Conservation (phyloP, 2,797 vertebrate species). For the Cottoperca gobio region DNA sequence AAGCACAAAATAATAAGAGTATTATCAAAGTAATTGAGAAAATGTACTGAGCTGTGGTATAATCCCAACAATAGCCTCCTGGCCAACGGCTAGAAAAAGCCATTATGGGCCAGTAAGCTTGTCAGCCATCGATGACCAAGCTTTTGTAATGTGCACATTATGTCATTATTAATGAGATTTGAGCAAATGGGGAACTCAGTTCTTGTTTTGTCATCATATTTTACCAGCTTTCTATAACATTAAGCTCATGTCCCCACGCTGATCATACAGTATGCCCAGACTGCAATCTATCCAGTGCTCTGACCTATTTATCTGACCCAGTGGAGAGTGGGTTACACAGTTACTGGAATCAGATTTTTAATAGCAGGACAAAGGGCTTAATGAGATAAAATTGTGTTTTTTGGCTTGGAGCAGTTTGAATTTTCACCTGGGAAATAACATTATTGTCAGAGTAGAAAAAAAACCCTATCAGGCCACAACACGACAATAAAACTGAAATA, state of each 20-base stretch:
- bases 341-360: conserved; percentile 20
- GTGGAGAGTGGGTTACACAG: not conserved
- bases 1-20: conserved; percentile 25
- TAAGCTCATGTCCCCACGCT: conserved; percentile 32
- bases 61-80: conserved; percentile 31
- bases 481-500: not conserved
- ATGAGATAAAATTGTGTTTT: conserved; percentile 24
- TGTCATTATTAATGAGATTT: conserved; percentile 52
- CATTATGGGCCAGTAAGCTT: conserved; percentile 36
- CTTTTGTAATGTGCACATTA: conserved; percentile 48
- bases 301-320: conserved; percentile 53
- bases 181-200: conserved; percentile 45
- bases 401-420: conserved; percentile 4
- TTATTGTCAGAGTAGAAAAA: conserved; percentile 1
- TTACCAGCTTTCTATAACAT: conserved; percentile 54
- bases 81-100: conserved; percentile 42
- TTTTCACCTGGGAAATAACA: conserved; percentile 25
- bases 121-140: conserved; percentile 32
- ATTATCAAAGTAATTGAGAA: conserved; percentile 15
- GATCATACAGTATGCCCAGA: conserved; percentile 18
- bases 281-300: conserved; percentile 19
- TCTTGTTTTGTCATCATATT: conserved; percentile 56
- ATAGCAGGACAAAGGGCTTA: conserved; percentile 18
- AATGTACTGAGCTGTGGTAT: conserved; percentile 23
- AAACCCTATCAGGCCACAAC: not conserved